Base-by-base conservation (phyloP, 2,797 vertebrate genomes). In the Eleutherodactylus coqui region DNA sequence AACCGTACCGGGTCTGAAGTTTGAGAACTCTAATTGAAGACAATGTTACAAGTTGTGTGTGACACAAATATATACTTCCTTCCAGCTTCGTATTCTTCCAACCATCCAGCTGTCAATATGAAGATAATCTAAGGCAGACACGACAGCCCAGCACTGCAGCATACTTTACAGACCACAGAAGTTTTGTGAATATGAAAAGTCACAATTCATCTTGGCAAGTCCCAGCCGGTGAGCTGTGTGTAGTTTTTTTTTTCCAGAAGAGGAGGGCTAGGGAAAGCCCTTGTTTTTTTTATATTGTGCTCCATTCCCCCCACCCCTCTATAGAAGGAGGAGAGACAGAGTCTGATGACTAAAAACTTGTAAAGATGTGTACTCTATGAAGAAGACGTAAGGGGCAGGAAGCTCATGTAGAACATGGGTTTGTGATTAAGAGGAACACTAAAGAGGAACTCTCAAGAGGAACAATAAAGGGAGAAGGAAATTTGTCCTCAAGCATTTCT, bases 101-200 rank as follows among this genome's bases (percentile, higher is more conserved):
- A 93, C 92, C 90, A 93, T 93, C 91, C 92, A 91, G 91, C 90
- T 86, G 87, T 92, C 62, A 89, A 90, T 83, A 17, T 90, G 90
- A 89, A 91, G 6, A 45, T 86, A 87, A 87, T 92, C 2, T 0
- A 91, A 92, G 11, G 82, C 90, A 92, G 91, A 93, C 91, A 67
- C 19, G 89, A 86, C 85, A 91, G 83, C 79, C 86, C 9, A 86
- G 88, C 89, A 91, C 90, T 0, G 76, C 0, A 69, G 89, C 88
- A 83, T 86, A 87, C 90, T 90, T 89, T 83, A 83, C 88, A 89
- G 89, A 88, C 88, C 89, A 90, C 88, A 84, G 87, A 84, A 82
- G 89, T 90, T 92, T 88, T 78, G 76, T 88, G 73, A 85, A 78
- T 78, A 8, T 84, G 69, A 90, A 87, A 90, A 92, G 92, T 89